Evolutionary conservation across 2,113 vertebrate genomes (phyloP).

Genomic region (Arenaria interpres): DNA sequence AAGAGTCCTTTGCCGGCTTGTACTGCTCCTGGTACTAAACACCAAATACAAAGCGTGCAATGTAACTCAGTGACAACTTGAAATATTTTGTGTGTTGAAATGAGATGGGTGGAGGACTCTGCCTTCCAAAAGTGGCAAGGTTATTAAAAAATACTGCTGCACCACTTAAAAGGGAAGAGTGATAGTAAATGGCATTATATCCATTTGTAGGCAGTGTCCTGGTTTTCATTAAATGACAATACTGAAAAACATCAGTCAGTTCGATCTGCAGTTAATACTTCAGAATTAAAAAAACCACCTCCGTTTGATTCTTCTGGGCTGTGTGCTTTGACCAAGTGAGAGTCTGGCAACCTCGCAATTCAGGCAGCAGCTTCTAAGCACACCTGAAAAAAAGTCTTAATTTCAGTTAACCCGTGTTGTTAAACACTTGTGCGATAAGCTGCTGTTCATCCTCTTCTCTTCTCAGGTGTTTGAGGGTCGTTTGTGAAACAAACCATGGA

Average conservation of each 20-base stretch:
- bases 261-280: background rate
- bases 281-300: background rate
- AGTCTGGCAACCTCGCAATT: rapidly evolving
- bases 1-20: background rate
- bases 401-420: background rate
- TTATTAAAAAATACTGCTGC: background rate
- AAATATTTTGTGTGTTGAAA: background rate
- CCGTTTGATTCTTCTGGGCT: background rate
- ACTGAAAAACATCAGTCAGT: background rate
- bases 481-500: background rate
- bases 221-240: background rate
- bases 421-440: rapidly evolving
- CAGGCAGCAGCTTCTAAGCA: background rate
- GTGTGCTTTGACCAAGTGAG: background rate
- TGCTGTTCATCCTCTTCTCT: background rate
- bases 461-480: rapidly evolving
- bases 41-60: rapidly evolving
- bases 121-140: background rate
- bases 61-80: rapidly evolving
- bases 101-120: background rate
- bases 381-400: background rate
- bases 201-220: background rate
- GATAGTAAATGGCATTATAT: rapidly evolving
- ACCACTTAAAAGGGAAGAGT: too few relatives aligned
- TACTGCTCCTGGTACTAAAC: background rate